Conservation (phyloP, 2,797 vertebrate species). For the Gouania willdenowi region DNA sequence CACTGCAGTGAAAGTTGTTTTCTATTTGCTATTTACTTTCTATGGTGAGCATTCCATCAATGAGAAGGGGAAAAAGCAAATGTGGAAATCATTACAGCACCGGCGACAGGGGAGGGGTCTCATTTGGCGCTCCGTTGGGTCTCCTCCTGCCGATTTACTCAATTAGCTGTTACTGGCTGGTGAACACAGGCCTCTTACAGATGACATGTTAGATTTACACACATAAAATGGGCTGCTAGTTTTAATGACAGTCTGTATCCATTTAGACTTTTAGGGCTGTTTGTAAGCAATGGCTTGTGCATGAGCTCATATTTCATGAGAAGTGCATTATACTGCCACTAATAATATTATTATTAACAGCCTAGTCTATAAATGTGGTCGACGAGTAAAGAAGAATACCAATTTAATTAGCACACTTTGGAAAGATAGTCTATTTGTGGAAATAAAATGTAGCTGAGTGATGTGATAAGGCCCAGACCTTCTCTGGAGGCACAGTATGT, state of each 20-base stretch:
- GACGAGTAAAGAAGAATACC: neutral
- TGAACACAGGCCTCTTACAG: slow-evolving; percentile 47
- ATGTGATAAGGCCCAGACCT: neutral
- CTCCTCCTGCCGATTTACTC: slow-evolving; percentile 61
- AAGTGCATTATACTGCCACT: slow-evolving; percentile 20
- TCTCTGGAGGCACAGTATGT: too few species aligned
- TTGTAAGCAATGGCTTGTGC: slow-evolving; percentile 30
- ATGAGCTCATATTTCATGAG: slow-evolving; percentile 59
- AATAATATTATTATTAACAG: slow-evolving; percentile 38
- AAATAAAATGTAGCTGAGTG: neutral
- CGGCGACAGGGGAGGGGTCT: slow-evolving; percentile 57
- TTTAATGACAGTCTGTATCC: slow-evolving; percentile 1
- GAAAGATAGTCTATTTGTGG: slow-evolving; percentile 10
- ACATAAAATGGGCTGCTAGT: slow-evolving; percentile 15
- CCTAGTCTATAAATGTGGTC: slow-evolving; percentile 2
- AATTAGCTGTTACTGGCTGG: slow-evolving; percentile 52
- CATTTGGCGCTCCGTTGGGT: slow-evolving; percentile 47
- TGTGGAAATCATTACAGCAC: slow-evolving; percentile 71
- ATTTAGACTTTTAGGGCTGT: slow-evolving; percentile 19
- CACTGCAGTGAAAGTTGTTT: slow-evolving; percentile 40
- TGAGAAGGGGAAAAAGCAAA: slow-evolving; percentile 51
- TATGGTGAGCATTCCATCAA: slow-evolving; percentile 41
- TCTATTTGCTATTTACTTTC: slow-evolving; percentile 40
- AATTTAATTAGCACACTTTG: neutral
- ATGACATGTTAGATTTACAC: slow-evolving; percentile 25